Evolutionary conservation across 2,797 vertebrate genomes (phyloP), one percentile per base, ranked within the genome.

Genomic region (Psittacula derbiana): DNA sequence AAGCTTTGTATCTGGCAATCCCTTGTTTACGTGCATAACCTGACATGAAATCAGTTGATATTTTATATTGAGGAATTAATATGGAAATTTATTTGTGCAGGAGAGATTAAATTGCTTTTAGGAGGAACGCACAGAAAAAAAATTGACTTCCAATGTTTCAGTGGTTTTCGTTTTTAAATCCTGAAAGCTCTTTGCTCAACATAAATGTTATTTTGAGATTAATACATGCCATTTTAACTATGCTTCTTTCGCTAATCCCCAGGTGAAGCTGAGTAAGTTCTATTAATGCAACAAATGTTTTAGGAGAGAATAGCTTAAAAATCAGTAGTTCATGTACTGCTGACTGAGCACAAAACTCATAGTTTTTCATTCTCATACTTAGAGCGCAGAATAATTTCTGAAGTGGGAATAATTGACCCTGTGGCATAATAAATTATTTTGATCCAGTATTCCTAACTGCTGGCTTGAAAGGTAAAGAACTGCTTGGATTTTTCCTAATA

Each of bases 341-440:
- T 94, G 91, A 97, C 95, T 97, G 94, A 96, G 91, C 95, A 94
- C 92, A 88, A 70, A 96, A 76, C 85, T 93, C 85, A 96, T 97
- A 95, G 98, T 98, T 98, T 98, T 98, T 98, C 98, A 98, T 98
- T 98, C 98, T 98, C 98, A 81, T 66, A 82, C 65, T 49, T 65
- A 8, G 31, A 85, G 61, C 58, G 58, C 21, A 71, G 46, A 75
- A 47, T 40, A 12, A 30, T 75, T 88, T 87, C 53, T 69, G 25
- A 69, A 82, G 28, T 36, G 24, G 21, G n/a, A 79, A n/a, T 70
- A 86, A 69, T 27, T 91, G 49, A 33, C 31, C 87, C 17, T 52
- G 20, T 62, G 69, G 4, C 25, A 36, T 53, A 53, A 80, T 57
- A 4, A 16, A 6, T 83, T 76, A 28, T 64, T 60, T 82, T 41